A percentile compares a stretch with the other conserved stretches of the same genome.
These are phyloP conservation scores for Progne subis DNA, from an alignment of 2,113 vertebrate species.

Conservation along the genomic window DNA sequence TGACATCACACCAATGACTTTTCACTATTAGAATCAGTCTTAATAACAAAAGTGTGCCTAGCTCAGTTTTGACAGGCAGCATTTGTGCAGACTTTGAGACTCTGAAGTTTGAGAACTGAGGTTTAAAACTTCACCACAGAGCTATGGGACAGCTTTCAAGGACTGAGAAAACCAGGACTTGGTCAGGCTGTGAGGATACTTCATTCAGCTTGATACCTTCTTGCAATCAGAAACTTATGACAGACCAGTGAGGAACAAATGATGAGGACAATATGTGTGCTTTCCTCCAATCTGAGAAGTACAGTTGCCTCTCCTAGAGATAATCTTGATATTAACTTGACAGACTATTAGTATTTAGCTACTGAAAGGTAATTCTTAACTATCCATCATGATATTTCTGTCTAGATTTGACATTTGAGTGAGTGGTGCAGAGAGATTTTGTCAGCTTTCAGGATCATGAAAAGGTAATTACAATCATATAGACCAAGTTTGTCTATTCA, in stretches of 20 bases:
- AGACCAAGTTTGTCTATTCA: not conserved
- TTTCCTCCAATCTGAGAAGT: not conserved
- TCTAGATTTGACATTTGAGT: not conserved
- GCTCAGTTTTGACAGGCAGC: not conserved
- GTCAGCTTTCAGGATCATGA: not conserved
- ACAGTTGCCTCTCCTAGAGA: not conserved
- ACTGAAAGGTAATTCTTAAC: not conserved
- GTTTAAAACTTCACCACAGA: not conserved
- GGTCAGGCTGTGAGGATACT: not conserved
- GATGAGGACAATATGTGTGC: not conserved
- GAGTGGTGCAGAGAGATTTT: not conserved
- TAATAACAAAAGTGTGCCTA: not conserved
- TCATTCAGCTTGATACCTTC: fast-evolving
- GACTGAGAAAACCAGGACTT: not conserved
- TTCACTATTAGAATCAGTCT: not conserved
- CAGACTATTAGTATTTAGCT: not conserved
- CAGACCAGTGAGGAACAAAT: not conserved
- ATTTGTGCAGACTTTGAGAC: not conserved
- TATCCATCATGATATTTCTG: not conserved
- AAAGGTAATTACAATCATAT: not conserved
- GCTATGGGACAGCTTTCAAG: not conserved
- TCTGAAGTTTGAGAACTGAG: not conserved
- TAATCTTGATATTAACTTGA: not conserved
- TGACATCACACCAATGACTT: not conserved
- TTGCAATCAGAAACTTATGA: not conserved